Conservation (phyloP, 2,888 invertebrate genomes). For the Zonitis immaculata region DNA sequence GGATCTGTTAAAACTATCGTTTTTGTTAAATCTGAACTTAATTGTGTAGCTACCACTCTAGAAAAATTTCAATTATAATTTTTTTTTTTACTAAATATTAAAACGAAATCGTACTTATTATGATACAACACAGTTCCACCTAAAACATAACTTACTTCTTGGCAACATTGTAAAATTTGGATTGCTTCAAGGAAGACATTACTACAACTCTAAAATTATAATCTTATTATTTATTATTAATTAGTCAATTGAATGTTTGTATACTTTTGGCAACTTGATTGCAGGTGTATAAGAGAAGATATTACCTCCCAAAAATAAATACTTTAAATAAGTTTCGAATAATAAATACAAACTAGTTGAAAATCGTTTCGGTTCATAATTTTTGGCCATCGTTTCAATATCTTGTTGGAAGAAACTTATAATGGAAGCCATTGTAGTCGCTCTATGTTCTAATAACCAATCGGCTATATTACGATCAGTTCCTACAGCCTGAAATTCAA, state of each 20-base stretch:
- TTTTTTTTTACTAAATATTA: no score
- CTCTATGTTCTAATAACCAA: conserved; percentile 73
- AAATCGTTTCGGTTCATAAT: conserved; percentile 55
- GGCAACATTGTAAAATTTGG: conserved; percentile 79
- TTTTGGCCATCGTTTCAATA: conserved; percentile 62
- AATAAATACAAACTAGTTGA: conserved; percentile 76
- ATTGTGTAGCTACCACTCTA: conserved; percentile 77
- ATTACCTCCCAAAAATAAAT: conserved; percentile 77
- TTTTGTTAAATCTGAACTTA: conserved; percentile 70
- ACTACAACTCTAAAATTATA: conserved; percentile 67
- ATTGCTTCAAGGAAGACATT: conserved; percentile 83
- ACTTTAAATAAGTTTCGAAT: conserved; percentile 84
- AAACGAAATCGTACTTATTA: conserved; percentile 70
- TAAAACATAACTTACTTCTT: conserved; percentile 70
- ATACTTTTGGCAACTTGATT: conserved; percentile 74
- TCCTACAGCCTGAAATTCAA: conserved; percentile 68
- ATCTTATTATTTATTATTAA: neutral
- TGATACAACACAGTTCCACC: conserved; percentile 85
- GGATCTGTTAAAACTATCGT: conserved; percentile 78
- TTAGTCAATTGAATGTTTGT: neutral
- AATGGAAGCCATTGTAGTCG: conserved; percentile 69
- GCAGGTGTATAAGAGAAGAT: conserved; percentile 79
- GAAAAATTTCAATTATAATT: no score
- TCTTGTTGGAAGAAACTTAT: conserved; percentile 82
- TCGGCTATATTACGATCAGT: conserved; percentile 83